phyloP scores from a whole-genome alignment of 2,797 vertebrate species.

The Buphagus erythrorhynchus region DNA sequence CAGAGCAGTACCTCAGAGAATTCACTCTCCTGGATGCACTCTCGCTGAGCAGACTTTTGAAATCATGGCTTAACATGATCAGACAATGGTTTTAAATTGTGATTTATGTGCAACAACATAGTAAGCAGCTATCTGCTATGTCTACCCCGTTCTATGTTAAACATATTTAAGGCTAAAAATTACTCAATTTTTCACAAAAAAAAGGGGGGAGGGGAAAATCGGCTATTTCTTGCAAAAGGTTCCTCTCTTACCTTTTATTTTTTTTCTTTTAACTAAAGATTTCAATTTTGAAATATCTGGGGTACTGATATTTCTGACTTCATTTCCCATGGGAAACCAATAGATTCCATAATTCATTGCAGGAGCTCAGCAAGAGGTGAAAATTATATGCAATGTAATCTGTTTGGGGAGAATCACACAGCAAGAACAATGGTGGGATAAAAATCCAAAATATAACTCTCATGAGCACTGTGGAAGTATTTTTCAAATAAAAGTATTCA shows the following conservation, averaged over 20 bases:
- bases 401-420: slow-evolving; percentile 13
- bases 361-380: slow-evolving; percentile 54
- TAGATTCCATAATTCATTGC: slow-evolving; percentile 35
- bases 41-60: not conserved
- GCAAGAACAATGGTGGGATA: slow-evolving; percentile 38
- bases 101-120: not conserved
- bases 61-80: not conserved
- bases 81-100: not conserved
- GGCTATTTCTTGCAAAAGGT: not conserved
- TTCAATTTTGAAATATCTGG: slow-evolving; percentile 8
- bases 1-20: not conserved
- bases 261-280: not conserved
- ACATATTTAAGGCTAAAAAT: not conserved
- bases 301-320: slow-evolving; percentile 6
- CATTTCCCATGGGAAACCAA: not conserved
- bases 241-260: not conserved
- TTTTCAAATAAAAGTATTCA: slow-evolving; percentile 1
- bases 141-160: not conserved
- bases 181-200: not conserved
- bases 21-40: not conserved
- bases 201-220: fast-evolving
- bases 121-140: not conserved
- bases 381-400: slow-evolving; percentile 22
- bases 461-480: not conserved
- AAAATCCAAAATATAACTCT: slow-evolving; percentile 17